phyloP scores from a whole-genome alignment of 1,140 invertebrate species.

The Drosophila pandora region DNA sequence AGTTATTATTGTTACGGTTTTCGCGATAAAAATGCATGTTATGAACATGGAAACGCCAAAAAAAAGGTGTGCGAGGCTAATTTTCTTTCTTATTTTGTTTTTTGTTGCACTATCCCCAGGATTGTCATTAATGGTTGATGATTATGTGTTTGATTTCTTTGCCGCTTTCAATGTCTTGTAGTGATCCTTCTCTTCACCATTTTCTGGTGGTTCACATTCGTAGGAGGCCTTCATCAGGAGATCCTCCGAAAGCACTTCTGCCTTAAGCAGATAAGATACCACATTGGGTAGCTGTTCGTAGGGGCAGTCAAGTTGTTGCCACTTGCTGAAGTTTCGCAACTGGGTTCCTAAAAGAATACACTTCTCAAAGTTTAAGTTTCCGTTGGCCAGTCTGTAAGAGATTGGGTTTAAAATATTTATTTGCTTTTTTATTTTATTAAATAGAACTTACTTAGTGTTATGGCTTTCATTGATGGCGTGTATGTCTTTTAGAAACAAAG shows the following conservation, averaged over 20 bases:
- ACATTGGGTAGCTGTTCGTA: constrained; percentile 91
- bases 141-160: constrained; percentile 51
- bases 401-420: background rate
- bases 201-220: constrained; percentile 93
- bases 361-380: constrained; percentile 94
- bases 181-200: constrained; percentile 91
- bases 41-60: constrained; percentile 47
- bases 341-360: constrained; percentile 94
- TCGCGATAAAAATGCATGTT: constrained; percentile 36
- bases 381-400: constrained; percentile 88
- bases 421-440: background rate
- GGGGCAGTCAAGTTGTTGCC: constrained; percentile 93
- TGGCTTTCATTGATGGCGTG: constrained; percentile 94
- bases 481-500: constrained; percentile 94
- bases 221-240: constrained; percentile 92
- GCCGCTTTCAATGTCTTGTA: constrained; percentile 89
- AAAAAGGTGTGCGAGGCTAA: constrained; percentile 52
- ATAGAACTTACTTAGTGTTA: constrained; percentile 29
- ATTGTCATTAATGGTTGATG: constrained; percentile 37
- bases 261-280: constrained; percentile 91
- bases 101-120: constrained; percentile 34
- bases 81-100: constrained; percentile 7
- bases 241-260: constrained; percentile 91
- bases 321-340: constrained; percentile 92
- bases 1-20: constrained; percentile 64